phyloP scores from a whole-genome alignment of 2,888 invertebrate species.

The Drosophila prostipennis region DNA sequence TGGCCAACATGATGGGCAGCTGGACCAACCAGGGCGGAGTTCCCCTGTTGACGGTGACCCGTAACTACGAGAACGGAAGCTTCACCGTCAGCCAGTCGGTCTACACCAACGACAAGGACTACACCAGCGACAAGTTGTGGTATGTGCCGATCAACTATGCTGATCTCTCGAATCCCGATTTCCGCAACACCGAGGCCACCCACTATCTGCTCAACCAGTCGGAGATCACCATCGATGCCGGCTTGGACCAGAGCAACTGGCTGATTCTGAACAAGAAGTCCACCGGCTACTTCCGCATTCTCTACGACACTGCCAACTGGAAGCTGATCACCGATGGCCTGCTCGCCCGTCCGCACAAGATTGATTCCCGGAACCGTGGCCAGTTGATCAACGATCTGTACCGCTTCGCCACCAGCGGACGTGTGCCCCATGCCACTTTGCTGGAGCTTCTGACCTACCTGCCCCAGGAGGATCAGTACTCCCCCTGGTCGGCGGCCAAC shows the following conservation, averaged over 20 bases:
- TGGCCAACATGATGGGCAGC: constrained; percentile 86
- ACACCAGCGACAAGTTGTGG: constrained; percentile 62
- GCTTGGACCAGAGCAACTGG: constrained; percentile 70
- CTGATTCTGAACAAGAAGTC: constrained; percentile 83
- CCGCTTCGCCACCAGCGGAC: constrained; percentile 65
- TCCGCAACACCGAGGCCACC: constrained; percentile 75
- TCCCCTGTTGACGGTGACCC: constrained; percentile 86
- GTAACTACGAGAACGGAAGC: constrained; percentile 84
- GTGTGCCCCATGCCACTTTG: constrained; percentile 66
- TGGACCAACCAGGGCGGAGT: constrained; percentile 88
- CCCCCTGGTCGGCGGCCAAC: constrained; percentile 81
- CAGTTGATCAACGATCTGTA: constrained; percentile 93
- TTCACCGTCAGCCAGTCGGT: constrained; percentile 86
- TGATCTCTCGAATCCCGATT: constrained; percentile 71
- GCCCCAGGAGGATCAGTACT: constrained; percentile 79
- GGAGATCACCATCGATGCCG: constrained; percentile 31
- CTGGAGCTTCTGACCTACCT: constrained; percentile 79
- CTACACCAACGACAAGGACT: constrained; percentile 65
- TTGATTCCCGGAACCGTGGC: constrained; percentile 91
- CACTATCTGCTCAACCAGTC: constrained; percentile 62
- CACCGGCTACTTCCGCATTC: constrained; percentile 86
- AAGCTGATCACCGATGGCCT: constrained; percentile 86
- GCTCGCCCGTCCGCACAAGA: constrained; percentile 87
- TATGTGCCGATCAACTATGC: constrained; percentile 82
- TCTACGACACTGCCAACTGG: constrained; percentile 90